Evolutionary conservation across 2,797 vertebrate species (phyloP).

Genomic region (Pangasius sanitwongsei): DNA sequence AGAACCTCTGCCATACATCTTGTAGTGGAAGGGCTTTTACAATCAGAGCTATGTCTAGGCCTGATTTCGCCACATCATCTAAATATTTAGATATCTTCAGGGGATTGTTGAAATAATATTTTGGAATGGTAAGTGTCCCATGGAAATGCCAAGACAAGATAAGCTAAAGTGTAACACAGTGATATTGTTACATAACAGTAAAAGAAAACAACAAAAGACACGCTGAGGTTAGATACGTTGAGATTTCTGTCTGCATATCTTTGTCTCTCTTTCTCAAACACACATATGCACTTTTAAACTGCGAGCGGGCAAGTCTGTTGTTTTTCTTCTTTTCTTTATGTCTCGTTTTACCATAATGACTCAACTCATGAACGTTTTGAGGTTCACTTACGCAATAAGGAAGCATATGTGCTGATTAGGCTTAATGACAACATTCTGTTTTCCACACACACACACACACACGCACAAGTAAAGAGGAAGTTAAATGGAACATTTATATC

Average conservation of each 20-base stretch:
- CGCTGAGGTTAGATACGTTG: no score
- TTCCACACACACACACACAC: not conserved
- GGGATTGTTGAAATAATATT: not conserved
- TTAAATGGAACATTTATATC: not conserved
- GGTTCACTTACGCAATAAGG: not conserved
- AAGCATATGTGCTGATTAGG: constrained; percentile 7
- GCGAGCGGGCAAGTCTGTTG: not conserved
- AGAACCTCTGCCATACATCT: not conserved
- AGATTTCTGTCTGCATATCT: not conserved
- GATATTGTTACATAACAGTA: not conserved
- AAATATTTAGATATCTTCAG: not conserved
- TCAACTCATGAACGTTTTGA: not conserved
- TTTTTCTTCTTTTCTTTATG: not conserved
- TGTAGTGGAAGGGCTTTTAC: not conserved
- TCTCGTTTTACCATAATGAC: not conserved
- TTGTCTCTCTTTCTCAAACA: not conserved
- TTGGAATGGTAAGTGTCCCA: not conserved
- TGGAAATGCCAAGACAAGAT: not conserved
- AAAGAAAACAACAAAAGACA: not conserved
- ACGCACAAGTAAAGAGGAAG: not conserved
- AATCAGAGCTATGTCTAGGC: not conserved
- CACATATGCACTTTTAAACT: not conserved
- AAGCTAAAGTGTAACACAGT: not conserved
- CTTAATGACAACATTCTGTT: not conserved
- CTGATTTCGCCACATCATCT: not conserved